phyloP scores from a whole-genome alignment of 2,888 invertebrate species.

The Acrocyrtus sp. region DNA sequence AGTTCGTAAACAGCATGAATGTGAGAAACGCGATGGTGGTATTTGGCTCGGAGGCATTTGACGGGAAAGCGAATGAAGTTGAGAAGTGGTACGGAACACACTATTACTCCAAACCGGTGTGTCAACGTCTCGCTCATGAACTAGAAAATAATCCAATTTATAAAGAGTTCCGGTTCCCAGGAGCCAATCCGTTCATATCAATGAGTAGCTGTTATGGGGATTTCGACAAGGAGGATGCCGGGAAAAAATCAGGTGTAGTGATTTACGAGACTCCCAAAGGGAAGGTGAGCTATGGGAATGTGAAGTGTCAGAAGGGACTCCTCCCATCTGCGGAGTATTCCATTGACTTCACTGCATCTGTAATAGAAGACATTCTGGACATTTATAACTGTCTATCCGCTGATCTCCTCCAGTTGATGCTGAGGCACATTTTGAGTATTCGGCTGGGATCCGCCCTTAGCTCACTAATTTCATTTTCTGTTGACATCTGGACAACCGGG shows the following conservation, averaged over 20 bases:
- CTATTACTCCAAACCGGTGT: slow-evolving; percentile 7
- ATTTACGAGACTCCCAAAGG: slow-evolving; percentile 11
- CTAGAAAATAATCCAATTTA: not conserved
- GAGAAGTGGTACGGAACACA: slow-evolving; percentile 4
- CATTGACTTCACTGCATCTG: not conserved
- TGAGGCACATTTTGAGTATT: slow-evolving; percentile 1
- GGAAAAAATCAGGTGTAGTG: not conserved
- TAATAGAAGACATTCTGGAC: slow-evolving; percentile 10
- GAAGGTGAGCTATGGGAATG: slow-evolving; percentile 15
- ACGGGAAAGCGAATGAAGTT: not conserved
- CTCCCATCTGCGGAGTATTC: slow-evolving; percentile 21
- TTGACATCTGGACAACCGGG: not conserved
- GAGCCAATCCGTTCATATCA: slow-evolving; percentile 5
- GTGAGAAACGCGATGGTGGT: not conserved
- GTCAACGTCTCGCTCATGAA: not conserved
- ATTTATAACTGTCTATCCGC: not conserved
- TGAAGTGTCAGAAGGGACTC: slow-evolving; percentile 10
- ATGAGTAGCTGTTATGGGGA: slow-evolving; percentile 17
- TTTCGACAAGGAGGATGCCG: not conserved
- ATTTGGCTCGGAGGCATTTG: slow-evolving; percentile 7
- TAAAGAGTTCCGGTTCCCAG: slow-evolving; percentile 4
- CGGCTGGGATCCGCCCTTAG: slow-evolving; percentile 4
- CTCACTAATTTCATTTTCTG: slow-evolving; percentile 21
- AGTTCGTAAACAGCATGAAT: not conserved
- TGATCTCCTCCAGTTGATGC: slow-evolving; percentile 1